Conservation (phyloP, 2,888 invertebrate genomes). For the Sialis fuliginosa region DNA sequence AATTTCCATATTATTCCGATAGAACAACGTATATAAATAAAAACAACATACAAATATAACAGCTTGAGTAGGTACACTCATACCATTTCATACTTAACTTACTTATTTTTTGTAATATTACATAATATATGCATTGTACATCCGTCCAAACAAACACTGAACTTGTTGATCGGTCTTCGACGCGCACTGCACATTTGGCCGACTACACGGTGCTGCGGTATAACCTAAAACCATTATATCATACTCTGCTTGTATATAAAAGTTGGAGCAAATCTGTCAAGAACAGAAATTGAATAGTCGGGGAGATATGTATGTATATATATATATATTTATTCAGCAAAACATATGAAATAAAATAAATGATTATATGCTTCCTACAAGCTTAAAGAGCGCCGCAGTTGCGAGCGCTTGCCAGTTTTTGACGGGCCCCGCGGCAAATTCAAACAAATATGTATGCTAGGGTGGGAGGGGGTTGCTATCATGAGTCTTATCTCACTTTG, state of each 20-base stretch:
- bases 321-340: slow-evolving; percentile 17
- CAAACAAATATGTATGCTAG: background rate
- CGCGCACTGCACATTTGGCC: slow-evolving; percentile 19
- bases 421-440: background rate
- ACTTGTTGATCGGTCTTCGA: slow-evolving; percentile 13
- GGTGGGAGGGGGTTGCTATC: too few relatives aligned
- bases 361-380: slow-evolving; percentile 2
- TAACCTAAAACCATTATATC: slow-evolving; percentile 5
- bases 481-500: too few relatives aligned
- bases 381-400: background rate
- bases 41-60: too few relatives aligned
- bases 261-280: slow-evolving; percentile 23
- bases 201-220: slow-evolving; percentile 12
- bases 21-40: too few relatives aligned
- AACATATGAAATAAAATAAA: slow-evolving; percentile 9
- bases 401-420: background rate
- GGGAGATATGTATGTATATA: slow-evolving; percentile 4
- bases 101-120: slow-evolving; percentile 25
- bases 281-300: slow-evolving; percentile 7
- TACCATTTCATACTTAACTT: too few relatives aligned
- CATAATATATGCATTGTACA: slow-evolving; percentile 30
- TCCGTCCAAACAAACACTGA: slow-evolving; percentile 18
- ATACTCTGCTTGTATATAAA: slow-evolving; percentile 3
- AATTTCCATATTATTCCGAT: too few relatives aligned
- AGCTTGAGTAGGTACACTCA: too few relatives aligned